A percentile compares a stretch with the other conserved stretches of the same genome.
These are phyloP conservation scores for Andrena hattorfiana DNA, from an alignment of 2,888 invertebrate species.

Conservation along the genomic window DNA sequence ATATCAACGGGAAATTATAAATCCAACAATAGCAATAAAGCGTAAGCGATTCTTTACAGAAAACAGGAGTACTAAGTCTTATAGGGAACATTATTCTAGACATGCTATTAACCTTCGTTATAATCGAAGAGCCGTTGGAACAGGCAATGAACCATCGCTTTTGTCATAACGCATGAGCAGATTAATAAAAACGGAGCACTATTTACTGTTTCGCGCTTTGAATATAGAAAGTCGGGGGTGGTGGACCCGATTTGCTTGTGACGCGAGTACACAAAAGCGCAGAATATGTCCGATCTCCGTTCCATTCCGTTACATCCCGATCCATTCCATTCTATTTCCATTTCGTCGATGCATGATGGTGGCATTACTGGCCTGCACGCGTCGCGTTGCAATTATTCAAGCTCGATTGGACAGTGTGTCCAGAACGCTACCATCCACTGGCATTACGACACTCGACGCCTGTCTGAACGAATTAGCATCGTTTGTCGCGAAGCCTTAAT, in stretches of 20 bases:
- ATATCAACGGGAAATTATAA: too few species aligned
- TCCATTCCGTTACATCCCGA: not conserved
- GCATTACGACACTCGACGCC: constrained; percentile 13
- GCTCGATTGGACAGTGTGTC: constrained; percentile 31
- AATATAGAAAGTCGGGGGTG: constrained; percentile 6
- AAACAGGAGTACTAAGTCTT: too few species aligned
- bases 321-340: constrained; percentile 29
- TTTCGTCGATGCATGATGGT: constrained; percentile 14
- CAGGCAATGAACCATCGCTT: too few species aligned
- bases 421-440: constrained; percentile 13
- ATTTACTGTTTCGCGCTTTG: constrained; percentile 15
- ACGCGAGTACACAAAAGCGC: not conserved
- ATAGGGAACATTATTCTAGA: too few species aligned
- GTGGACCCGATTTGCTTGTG: not conserved
- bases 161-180: not conserved
- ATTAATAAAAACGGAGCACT: constrained; percentile 21
- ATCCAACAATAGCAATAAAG: too few species aligned
- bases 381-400: constrained; percentile 44
- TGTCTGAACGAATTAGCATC: constrained; percentile 48
- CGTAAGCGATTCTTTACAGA: too few species aligned
- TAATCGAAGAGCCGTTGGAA: not conserved
- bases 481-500: constrained; percentile 54
- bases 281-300: not conserved
- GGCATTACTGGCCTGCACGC: constrained; percentile 2
- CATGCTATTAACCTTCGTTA: too few species aligned